Conservation (phyloP, 2,113 vertebrate genomes). For the Pica pica region DNA sequence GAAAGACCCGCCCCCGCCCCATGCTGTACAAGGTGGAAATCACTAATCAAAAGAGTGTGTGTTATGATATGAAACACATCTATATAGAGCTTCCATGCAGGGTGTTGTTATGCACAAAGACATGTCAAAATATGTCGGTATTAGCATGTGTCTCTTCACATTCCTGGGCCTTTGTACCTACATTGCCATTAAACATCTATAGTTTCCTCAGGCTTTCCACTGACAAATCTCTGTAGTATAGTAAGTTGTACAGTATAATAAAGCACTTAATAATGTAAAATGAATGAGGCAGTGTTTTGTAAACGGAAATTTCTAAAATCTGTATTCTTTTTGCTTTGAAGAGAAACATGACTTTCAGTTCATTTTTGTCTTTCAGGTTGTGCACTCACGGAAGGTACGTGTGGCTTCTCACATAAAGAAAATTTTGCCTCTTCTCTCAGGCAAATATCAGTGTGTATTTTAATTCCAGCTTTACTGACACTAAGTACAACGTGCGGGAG, state of each 20-base stretch:
- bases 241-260: background rate
- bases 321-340: background rate
- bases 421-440: background rate
- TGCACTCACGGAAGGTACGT: slow-evolving; percentile 23
- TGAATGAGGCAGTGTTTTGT: background rate
- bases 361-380: slow-evolving; percentile 50
- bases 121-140: background rate
- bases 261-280: background rate
- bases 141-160: background rate
- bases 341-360: background rate
- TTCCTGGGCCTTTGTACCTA: background rate
- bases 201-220: background rate
- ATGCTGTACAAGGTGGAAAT: background rate
- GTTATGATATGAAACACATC: background rate
- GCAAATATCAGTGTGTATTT: background rate
- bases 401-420: background rate
- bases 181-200: background rate
- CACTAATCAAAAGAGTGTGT: background rate
- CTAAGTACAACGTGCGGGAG: background rate
- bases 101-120: background rate
- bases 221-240: background rate
- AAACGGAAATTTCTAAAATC: background rate
- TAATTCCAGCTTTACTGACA: background rate
- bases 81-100: background rate
- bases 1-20: background rate